Conservation (phyloP, 2,888 invertebrate species). For the Pollenia amentaria region DNA sequence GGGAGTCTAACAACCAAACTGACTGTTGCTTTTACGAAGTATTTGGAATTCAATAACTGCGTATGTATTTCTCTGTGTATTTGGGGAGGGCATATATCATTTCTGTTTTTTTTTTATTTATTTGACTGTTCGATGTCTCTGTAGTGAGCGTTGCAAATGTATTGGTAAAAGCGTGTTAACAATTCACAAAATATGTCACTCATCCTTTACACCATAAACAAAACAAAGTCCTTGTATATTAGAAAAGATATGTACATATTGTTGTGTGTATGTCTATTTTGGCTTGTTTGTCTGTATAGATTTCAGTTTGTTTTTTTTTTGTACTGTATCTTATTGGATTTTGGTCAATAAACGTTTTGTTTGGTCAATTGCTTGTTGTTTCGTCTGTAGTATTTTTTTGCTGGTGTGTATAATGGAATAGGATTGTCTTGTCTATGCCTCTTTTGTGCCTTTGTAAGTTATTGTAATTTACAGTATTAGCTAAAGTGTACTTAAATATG, state of each 20-base stretch:
- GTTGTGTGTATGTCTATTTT: background rate
- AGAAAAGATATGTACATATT: background rate
- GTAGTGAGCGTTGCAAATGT: constrained; percentile 29
- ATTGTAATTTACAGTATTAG: constrained; percentile 1
- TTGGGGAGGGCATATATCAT: constrained; percentile 1
- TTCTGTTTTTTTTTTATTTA: background rate
- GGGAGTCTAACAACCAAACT: background rate
- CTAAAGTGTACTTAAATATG: background rate
- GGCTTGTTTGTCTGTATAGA: constrained; percentile 24
- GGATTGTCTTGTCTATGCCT: constrained; percentile 50
- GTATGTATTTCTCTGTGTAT: background rate
- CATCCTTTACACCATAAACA: constrained; percentile 30
- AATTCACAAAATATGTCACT: constrained; percentile 54
- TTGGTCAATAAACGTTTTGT: constrained; percentile 62
- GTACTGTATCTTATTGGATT: constrained; percentile 52
- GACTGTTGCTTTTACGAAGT: background rate
- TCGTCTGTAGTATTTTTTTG: background rate
- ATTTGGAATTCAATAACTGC: background rate
- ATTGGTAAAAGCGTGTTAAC: constrained; percentile 44
- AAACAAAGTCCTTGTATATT: background rate
- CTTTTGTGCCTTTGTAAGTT: constrained; percentile 13
- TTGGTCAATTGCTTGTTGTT: constrained; percentile 54
- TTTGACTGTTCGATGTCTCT: background rate
- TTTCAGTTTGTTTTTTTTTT: constrained; percentile 50
- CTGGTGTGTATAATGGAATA: background rate